Base-by-base conservation (phyloP, 2,797 vertebrate genomes). In the Myripristis jacobus region DNA sequence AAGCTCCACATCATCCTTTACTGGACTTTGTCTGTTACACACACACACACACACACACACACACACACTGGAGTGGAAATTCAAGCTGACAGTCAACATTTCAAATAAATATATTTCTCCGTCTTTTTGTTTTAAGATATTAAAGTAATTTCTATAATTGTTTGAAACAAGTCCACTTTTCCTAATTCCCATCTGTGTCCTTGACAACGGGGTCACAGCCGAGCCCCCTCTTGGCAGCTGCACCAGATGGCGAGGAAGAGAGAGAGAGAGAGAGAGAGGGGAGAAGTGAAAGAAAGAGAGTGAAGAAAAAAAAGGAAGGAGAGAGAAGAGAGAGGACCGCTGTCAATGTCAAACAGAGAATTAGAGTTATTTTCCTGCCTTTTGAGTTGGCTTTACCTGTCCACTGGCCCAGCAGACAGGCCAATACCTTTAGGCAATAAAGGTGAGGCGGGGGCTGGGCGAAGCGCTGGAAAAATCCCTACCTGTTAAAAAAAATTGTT, bases 131-230 rank as follows among this genome's bases (percentile, higher is more conserved):
- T 94, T 93, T 91, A 93, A 91, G 95, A 96, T 95, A 94, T 95
- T 95, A 91, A 93, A 92, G 92, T 95, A 93, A 97, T 97, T 96
- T 96, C 92, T 94, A 92, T 96, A 96, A 97, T 97, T 97, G 91
- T 94, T 96, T 92, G 92, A 95, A 95, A 92, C 89, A 95, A 94
- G 91, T 92, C 92, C 94, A 94, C 94, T 94, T 94, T 93, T 94
- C 92, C 91, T 95, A 96, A 96, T 96, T 96, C 94, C 94, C 95
- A 95, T 92, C 93, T 92, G 93, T 92, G 93, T 92, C 94, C 93
- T 94, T 93, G 92, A 93, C 91, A 93, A 93, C 89, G 83, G 83
- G 91, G 93, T 95, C 94, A 93, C 70, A 62, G 85, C 46, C 36
- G 88, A 88, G 92, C 91, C 81, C 86, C 88, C 75, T 61, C 82